phyloP scores from a whole-genome alignment of 2,797 vertebrate genomes.

The Gymnoscopelus braueri region DNA sequence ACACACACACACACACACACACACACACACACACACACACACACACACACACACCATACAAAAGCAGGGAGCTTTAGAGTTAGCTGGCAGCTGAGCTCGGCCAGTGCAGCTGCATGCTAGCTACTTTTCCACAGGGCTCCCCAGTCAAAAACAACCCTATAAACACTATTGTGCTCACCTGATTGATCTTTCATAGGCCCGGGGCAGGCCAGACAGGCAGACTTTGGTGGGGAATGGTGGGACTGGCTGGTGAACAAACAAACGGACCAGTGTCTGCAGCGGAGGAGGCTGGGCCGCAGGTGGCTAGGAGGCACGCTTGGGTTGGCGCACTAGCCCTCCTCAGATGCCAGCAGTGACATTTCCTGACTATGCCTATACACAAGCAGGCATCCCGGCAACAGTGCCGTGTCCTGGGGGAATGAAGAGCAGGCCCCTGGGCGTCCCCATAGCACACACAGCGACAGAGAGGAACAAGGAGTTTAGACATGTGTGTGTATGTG shows the following conservation, averaged over 20 bases:
- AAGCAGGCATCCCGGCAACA: conserved; percentile 82
- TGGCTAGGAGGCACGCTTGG: conserved; percentile 80
- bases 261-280: conserved; percentile 76
- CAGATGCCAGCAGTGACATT: conserved; percentile 83
- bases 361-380: conserved; percentile 81
- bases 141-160: conserved; percentile 77
- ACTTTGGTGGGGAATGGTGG: conserved; percentile 70
- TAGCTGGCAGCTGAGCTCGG: conserved; percentile 75
- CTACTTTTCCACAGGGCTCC: conserved; percentile 65
- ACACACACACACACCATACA: too few relatives aligned
- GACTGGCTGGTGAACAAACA: conserved; percentile 75
- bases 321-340: conserved; percentile 69
- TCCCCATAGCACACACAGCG: conserved; percentile 50
- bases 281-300: conserved; percentile 78
- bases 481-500: conserved; percentile 17
- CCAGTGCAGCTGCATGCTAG: conserved; percentile 80
- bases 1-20: too few relatives aligned
- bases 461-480: conserved; percentile 18
- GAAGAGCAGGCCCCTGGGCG: conserved; percentile 63
- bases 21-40: too few relatives aligned
- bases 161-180: conserved; percentile 83
- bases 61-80: conserved; percentile 47
- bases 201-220: conserved; percentile 74
- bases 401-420: conserved; percentile 73
- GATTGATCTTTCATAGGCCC: conserved; percentile 79